phyloP scores from a whole-genome alignment of 2,888 invertebrate genomes.

The Hypomecis atomaria region DNA sequence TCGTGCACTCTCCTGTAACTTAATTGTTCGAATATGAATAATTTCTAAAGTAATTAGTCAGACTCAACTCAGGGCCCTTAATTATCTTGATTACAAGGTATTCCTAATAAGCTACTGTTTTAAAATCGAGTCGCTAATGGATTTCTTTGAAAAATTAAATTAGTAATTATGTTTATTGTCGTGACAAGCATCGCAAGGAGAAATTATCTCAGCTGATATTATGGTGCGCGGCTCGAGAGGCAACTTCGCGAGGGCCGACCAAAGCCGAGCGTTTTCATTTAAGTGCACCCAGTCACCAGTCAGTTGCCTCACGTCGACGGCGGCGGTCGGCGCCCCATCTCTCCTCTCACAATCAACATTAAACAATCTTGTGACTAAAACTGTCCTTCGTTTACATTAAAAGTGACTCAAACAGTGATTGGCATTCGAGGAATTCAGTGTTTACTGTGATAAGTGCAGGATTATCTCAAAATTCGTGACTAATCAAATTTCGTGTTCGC shows the following conservation, averaged over 20 bases:
- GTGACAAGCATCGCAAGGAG: constrained; percentile 36
- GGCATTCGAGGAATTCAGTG: constrained; percentile 41
- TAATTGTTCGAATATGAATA: constrained; percentile 20
- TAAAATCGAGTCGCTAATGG: constrained; percentile 26
- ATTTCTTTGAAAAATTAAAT: constrained; percentile 27
- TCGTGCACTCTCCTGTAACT: constrained; percentile 25
- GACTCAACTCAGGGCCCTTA: constrained; percentile 17
- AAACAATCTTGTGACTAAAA: constrained; percentile 37
- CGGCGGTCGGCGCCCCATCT: constrained; percentile 54
- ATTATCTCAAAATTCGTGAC: constrained; percentile 36
- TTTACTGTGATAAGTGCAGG: constrained; percentile 51
- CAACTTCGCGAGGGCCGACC: constrained; percentile 41
- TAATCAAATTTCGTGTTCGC: constrained; percentile 36
- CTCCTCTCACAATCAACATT: constrained; percentile 41
- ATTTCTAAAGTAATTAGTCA: constrained; percentile 35
- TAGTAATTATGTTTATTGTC: constrained; percentile 34
- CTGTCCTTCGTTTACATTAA: constrained; percentile 37
- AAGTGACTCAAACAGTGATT: constrained; percentile 52
- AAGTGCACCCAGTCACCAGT: constrained; percentile 47
- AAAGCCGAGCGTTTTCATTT: constrained; percentile 42
- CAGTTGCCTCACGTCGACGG: constrained; percentile 64
- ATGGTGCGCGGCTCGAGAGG: constrained; percentile 45
- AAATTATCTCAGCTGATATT: constrained; percentile 60
- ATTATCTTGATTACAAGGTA: constrained; percentile 26
- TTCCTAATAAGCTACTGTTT: constrained; percentile 31